Conservation (phyloP, 2,113 vertebrate genomes). For the Aldabrachelys gigantea region DNA sequence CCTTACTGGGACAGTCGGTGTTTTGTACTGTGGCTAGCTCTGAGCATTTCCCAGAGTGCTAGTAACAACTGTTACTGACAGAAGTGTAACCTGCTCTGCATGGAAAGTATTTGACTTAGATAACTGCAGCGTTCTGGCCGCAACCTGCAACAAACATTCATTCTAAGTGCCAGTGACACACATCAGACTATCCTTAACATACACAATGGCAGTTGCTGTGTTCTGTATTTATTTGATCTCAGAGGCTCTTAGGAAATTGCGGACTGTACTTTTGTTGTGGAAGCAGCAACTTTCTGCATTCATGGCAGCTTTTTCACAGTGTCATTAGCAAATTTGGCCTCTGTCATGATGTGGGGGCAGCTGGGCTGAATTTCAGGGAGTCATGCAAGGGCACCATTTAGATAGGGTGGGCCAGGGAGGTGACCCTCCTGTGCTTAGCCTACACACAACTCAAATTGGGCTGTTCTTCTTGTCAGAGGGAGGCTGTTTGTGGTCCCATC, state of each 20-base stretch:
- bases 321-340: not conserved
- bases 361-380: not conserved
- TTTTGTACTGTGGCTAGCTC: not conserved
- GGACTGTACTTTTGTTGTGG: not conserved
- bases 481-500: not conserved
- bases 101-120: constrained; percentile 56
- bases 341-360: not conserved
- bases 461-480: not conserved
- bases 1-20: constrained; percentile 42
- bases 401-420: not conserved
- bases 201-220: too few species aligned
- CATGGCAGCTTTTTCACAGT: too few species aligned
- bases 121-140: too few species aligned
- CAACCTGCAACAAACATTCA: too few species aligned
- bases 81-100: constrained; percentile 62
- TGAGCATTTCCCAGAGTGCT: not conserved
- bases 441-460: not conserved
- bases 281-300: not conserved
- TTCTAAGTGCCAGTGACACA: constrained; percentile 32
- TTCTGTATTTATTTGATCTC: constrained; percentile 55
- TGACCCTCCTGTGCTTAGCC: not conserved
- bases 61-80: constrained; percentile 27
- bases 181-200: constrained; percentile 31
- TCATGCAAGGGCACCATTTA: not conserved
- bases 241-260: not conserved